These are phyloP conservation scores for Scolopax rusticola DNA, from an alignment of 2,797 vertebrate genomes.

Conservation along the genomic window DNA sequence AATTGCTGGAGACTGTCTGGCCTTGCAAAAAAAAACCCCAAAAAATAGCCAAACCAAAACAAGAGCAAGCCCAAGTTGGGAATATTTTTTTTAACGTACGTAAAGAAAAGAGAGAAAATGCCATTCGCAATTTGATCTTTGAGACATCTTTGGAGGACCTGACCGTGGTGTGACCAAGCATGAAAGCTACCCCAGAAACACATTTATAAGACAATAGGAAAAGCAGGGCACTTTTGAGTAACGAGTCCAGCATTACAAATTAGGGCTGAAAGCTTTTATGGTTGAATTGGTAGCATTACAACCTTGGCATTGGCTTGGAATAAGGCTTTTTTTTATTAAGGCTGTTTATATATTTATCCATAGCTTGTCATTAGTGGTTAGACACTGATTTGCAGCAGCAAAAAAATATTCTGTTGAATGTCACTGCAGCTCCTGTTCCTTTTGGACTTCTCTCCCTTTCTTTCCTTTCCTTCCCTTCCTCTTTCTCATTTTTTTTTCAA, in stretches of 20 bases:
- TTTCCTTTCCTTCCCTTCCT: background rate
- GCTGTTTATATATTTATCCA: background rate
- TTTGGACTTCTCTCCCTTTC: background rate
- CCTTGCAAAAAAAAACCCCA: background rate
- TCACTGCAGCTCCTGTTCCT: background rate
- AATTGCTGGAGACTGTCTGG: background rate
- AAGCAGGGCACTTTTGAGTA: background rate
- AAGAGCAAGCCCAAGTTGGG: background rate
- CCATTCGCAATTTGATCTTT: background rate
- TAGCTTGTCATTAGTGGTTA: background rate
- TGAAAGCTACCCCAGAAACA: background rate
- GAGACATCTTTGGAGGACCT: background rate
- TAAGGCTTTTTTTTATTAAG: background rate
- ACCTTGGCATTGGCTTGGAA: background rate
- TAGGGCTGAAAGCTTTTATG: conserved; percentile 10
- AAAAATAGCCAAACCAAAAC: background rate
- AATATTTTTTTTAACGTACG: background rate
- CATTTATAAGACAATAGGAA: background rate
- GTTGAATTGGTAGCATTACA: background rate
- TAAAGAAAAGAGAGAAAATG: background rate
- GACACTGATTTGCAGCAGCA: background rate
- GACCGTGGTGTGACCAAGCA: background rate
- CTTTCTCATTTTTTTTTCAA: background rate
- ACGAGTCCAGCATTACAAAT: background rate
- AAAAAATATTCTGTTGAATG: background rate